Evolutionary conservation across 2,888 invertebrate species (phyloP).

Genomic region (Adelphocoris suturalis): DNA sequence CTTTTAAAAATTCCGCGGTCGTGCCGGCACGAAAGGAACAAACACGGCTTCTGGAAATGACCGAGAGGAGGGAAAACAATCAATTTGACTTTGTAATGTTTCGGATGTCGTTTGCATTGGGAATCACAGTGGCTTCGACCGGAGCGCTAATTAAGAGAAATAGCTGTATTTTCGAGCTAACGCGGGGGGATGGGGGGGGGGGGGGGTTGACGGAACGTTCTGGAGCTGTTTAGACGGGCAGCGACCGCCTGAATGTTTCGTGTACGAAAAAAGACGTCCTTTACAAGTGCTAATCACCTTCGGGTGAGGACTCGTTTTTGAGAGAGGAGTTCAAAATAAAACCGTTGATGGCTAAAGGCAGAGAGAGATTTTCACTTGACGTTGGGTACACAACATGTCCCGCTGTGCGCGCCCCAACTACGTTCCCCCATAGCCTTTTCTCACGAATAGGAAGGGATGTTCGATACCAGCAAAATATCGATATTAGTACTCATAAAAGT

Average conservation of each 20-base stretch:
- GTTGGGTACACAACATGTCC: no score
- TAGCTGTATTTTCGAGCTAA: not conserved
- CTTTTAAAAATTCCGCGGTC: not conserved
- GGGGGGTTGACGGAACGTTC: not conserved
- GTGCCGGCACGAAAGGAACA: not conserved
- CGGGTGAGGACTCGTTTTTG: not conserved
- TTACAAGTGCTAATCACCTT: not conserved
- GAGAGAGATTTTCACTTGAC: no score
- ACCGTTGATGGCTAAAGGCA: no score
- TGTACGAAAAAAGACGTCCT: not conserved
- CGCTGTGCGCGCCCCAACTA: no score
- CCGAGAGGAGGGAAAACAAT: slow-evolving; percentile 12
- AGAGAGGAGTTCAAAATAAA: not conserved
- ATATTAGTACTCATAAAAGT: no score
- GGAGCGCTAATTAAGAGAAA: not conserved
- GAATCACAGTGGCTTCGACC: not conserved
- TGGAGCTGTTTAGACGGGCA: not conserved
- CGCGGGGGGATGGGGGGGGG: no score
- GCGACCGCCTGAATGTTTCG: not conserved
- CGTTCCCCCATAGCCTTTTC: no score
- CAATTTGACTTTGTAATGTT: slow-evolving; percentile 33
- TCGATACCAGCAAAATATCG: no score
- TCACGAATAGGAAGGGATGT: no score
- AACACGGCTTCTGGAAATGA: not conserved
- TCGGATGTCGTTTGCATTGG: not conserved